Percentiles rank a stretch among this genome's conserved stretches.
phyloP scores from a whole-genome alignment of 2,113 vertebrate genomes.

The Mugil cephalus region DNA sequence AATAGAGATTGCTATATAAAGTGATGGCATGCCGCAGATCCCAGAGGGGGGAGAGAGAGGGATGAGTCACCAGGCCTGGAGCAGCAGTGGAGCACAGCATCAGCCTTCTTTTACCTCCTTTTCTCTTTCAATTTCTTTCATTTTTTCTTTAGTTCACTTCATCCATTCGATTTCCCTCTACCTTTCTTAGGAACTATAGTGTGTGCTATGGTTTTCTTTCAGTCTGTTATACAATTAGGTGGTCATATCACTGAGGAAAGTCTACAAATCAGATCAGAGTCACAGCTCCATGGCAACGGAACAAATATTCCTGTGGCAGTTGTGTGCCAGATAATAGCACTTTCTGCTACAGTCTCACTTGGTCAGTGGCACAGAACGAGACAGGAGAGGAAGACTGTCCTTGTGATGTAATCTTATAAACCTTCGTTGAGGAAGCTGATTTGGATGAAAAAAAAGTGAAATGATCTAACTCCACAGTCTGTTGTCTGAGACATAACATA shows the following conservation, averaged over 20 bases:
- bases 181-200: background rate
- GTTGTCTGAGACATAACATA: too few relatives aligned
- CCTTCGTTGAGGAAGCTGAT: too few relatives aligned
- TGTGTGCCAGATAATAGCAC: conserved; percentile 9
- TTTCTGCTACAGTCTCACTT: conserved; percentile 13
- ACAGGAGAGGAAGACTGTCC: too few relatives aligned
- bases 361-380: background rate
- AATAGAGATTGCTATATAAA: conserved; percentile 79
- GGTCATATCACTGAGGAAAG: conserved; percentile 28
- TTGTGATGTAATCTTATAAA: too few relatives aligned
- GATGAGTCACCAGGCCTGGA: conserved; percentile 67
- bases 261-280: conserved; percentile 29
- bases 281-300: conserved; percentile 49
- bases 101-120: background rate
- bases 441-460: background rate
- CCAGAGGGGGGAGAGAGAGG: conserved; percentile 37
- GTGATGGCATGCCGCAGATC: conserved; percentile 77
- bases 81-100: conserved; percentile 29
- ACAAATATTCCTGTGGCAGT: conserved; percentile 44
- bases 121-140: background rate
- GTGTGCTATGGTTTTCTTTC: background rate
- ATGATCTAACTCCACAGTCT: too few relatives aligned
- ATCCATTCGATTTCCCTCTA: background rate
- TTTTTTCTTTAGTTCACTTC: background rate
- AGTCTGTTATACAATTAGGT: background rate